Evolutionary conservation across 1,140 invertebrate genomes (phyloP), one percentile per base, ranked within the genome.

Genomic region (Lamellibrachia luymesi): DNA sequence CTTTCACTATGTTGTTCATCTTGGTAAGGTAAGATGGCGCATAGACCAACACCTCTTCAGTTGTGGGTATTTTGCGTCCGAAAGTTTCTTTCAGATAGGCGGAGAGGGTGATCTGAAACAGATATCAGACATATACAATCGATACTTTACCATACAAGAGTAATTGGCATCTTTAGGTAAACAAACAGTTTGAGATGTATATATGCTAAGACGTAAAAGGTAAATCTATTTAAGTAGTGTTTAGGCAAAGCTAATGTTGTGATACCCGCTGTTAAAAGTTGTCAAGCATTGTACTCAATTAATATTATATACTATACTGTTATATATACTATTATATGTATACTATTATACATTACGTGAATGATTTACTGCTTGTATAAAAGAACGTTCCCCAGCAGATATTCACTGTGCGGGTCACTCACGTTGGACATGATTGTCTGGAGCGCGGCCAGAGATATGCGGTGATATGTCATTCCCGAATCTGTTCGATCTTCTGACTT

Each of bases 101-200:
- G 56, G n/a, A 89, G 64, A 90, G 13, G 27, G 90, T 90, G 50
- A 93, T 89, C 92, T 93, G 92, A 93, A 93, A 93, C 17, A 56
- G 25, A 22, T 80, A 80, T 22, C 64, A 80, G 7, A 17, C 52
- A 80, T 17, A 80, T 8, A 17, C 17, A 6, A 56, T 56, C 52
- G 4, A 17, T 80, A 17, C 13, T 22, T 22, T 17, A 80, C 7
- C 17, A 22, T 80, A 17, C 8, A 80, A 8, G 38, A 38, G 38
- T 22, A 80, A 17, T 22, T 8, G 7, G 64, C 25, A 2, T 80
- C 64, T 2, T 8, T 80, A 10, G 64, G 25, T 80, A 22, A 80
- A 80, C 5, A 80, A 80, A 80, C 64, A 22, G 64, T 4, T 8
- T 80, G 64, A 17, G 13, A 80, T 10, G 64, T 80, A 80, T 80